Evolutionary conservation across 2,113 vertebrate genomes (phyloP).

Genomic region (Caracal caracal): DNA sequence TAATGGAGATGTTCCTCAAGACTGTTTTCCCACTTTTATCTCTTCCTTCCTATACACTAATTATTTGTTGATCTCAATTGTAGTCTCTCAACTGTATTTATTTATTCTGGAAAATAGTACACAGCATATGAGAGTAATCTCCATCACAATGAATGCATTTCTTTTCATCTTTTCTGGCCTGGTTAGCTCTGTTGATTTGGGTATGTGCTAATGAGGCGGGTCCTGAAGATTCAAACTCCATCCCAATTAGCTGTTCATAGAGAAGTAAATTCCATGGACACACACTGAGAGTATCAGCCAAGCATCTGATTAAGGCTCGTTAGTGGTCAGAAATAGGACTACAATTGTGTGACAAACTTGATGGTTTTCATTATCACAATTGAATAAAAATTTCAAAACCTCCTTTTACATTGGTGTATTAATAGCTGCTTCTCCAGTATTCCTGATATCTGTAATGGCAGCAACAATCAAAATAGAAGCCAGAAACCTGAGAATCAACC

Average conservation of each 20-base stretch:
- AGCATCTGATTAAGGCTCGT: neutral
- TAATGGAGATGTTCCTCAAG: neutral
- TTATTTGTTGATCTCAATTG: constrained; percentile 34
- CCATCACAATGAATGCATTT: neutral
- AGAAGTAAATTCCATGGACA: neutral
- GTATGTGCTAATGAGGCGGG: constrained; percentile 15
- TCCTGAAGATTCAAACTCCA: neutral
- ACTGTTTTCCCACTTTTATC: neutral
- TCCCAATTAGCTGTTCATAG: constrained; percentile 36
- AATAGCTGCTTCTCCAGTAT: neutral
- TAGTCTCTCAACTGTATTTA: constrained; percentile 1
- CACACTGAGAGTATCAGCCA: neutral
- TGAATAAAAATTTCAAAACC: neutral
- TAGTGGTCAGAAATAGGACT: neutral
- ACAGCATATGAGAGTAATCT: neutral
- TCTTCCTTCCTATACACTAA: constrained; percentile 13
- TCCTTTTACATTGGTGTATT: neutral
- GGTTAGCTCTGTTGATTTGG: constrained; percentile 7
- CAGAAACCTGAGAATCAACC: neutral
- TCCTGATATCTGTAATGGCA: neutral
- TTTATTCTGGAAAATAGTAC: constrained; percentile 46
- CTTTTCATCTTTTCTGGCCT: constrained; percentile 35
- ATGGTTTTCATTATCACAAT: neutral
- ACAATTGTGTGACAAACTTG: neutral
- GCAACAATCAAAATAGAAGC: neutral